phyloP scores from a whole-genome alignment of 2,113 vertebrate genomes.

The Ahaetulla prasina region DNA sequence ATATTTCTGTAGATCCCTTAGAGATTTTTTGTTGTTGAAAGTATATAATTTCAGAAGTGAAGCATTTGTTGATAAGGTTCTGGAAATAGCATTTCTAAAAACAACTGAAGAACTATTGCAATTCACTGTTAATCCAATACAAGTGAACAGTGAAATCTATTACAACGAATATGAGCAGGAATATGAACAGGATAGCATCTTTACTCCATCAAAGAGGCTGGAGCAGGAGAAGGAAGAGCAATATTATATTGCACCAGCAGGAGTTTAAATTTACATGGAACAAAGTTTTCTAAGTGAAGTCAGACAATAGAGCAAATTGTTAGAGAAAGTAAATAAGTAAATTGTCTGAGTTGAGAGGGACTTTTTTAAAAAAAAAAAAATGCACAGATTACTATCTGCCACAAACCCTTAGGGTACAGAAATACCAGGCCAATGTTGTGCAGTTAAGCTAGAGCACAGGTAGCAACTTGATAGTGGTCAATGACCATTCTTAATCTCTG shows the following conservation, averaged over 20 bases:
- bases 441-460: not conserved
- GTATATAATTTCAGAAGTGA: not conserved
- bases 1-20: not conserved
- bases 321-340: not conserved
- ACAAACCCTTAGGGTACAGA: not conserved
- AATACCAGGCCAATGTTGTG: not conserved
- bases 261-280: not conserved
- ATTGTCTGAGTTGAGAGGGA: not conserved
- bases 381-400: not conserved
- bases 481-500: not conserved
- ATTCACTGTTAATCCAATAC: not conserved
- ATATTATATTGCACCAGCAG: not conserved
- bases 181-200: not conserved
- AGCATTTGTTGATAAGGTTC: not conserved
- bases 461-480: not conserved
- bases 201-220: not conserved
- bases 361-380: not conserved
- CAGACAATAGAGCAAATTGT: not conserved
- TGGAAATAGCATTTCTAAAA: not conserved
- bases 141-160: not conserved
- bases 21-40: not conserved
- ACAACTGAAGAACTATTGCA: not conserved
- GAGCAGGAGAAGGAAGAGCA: not conserved
- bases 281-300: not conserved
- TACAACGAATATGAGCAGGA: not conserved